Evolutionary conservation across 2,888 invertebrate genomes (phyloP), one percentile per base, ranked within the genome.

Genomic region (Rhingia campestris): DNA sequence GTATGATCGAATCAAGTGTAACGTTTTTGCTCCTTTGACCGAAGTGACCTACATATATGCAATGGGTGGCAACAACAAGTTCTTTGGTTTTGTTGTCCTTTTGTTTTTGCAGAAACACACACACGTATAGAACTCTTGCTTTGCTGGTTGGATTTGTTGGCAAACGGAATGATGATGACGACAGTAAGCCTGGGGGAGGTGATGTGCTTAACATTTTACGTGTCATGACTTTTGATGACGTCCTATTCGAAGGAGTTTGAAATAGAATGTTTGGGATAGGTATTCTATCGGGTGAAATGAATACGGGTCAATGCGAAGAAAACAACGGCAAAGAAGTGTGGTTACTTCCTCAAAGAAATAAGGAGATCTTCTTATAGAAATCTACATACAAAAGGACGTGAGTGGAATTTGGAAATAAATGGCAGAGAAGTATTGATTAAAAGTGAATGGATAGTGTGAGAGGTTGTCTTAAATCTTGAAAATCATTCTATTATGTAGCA

Each of bases 1-100:
- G 63, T 58, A 67, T 73, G 67, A 82, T 79, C 79, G 79, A 82
- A 73, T 67, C 47, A 67, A 59, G 64, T 64, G 76, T 75, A 64
- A 30, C 58, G 64, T 59, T 81, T 64, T 49, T 49, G 7, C 51
- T 39, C 59, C 45, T 45, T 70, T 75, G 51, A 22, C 22, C 22
- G 39, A 61, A 73, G 43, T 74, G 74, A 47, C 79, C 79, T 54
- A 49, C 35, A 12, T 14, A 22, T 3, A 14, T 37, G 39, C 1
- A 22, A 32, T n/a, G 37, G 9, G 37, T 33, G 47, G 6, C 1
- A 12, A 9, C 10, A 9, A 37, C 12, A n/a, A 49, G n/a, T 10
- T 10, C 4, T 49, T 49, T 49, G 49, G 22, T 39, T 10, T 39
- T 32, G 49, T 10, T 59, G 59, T 70, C 51, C 59, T 33, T 49